phyloP scores from a whole-genome alignment of 2,113 vertebrate genomes.

The Anolis carolinensis region DNA sequence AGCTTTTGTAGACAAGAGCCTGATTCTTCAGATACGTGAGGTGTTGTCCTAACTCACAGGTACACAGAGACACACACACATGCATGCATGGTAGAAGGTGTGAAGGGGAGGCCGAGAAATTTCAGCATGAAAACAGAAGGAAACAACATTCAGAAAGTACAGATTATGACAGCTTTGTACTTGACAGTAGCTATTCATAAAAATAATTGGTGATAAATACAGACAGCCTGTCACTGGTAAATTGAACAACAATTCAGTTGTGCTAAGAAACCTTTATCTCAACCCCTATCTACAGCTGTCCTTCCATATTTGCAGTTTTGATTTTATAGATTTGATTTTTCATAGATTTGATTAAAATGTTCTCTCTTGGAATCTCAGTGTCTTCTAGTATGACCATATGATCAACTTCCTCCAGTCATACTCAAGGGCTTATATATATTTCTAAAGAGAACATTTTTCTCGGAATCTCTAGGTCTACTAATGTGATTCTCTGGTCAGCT shows the following conservation, averaged over 20 bases:
- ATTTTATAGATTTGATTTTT: no score
- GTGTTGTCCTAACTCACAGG: neutral
- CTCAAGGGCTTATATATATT: no score
- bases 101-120: neutral
- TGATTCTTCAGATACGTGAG: neutral
- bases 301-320: no score
- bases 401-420: no score
- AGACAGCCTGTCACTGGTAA: neutral
- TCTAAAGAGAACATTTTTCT: no score
- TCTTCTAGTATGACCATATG: no score
- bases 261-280: neutral
- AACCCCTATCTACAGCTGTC: no score
- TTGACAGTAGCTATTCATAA: neutral
- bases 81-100: neutral
- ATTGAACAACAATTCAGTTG: neutral
- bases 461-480: no score
- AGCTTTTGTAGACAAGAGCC: neutral
- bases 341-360: no score
- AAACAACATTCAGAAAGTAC: neutral
- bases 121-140: neutral
- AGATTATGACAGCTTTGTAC: neutral
- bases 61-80: no score
- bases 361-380: no score
- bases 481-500: no score
- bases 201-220: neutral